Conservation (phyloP, 2,888 invertebrate genomes). For the Nebria brevicollis region DNA sequence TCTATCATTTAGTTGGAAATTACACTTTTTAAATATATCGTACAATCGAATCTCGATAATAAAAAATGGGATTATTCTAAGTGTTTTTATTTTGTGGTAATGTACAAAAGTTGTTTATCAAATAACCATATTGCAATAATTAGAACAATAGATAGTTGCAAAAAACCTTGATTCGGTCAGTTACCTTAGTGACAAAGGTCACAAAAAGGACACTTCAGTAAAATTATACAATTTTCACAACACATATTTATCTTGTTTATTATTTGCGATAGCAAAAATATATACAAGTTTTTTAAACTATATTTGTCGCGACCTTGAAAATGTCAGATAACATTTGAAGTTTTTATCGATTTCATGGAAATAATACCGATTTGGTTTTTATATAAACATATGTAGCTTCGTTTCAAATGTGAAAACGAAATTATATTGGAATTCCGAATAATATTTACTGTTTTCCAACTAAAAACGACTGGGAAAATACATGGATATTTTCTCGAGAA, state of each 20-base stretch:
- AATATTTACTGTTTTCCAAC: too few relatives aligned
- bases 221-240: background rate
- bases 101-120: background rate
- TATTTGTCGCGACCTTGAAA: background rate
- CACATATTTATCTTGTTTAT: background rate
- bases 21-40: too few relatives aligned
- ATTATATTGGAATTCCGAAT: too few relatives aligned
- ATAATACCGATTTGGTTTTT: too few relatives aligned
- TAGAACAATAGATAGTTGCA: background rate
- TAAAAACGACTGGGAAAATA: background rate
- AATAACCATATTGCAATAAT: background rate
- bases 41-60: too few relatives aligned
- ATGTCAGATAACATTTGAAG: background rate
- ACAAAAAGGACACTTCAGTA: background rate
- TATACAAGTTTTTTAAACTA: background rate
- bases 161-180: background rate
- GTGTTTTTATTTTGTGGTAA: too few relatives aligned
- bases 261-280: background rate
- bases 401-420: too few relatives aligned
- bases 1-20: too few relatives aligned
- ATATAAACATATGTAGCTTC: too few relatives aligned
- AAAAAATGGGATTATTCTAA: too few relatives aligned
- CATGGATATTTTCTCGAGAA: background rate
- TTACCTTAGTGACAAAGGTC: constrained; percentile 1
- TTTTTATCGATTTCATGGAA: background rate